Evolutionary conservation across 2,113 vertebrate species (phyloP).

Genomic region (Alces alces): DNA sequence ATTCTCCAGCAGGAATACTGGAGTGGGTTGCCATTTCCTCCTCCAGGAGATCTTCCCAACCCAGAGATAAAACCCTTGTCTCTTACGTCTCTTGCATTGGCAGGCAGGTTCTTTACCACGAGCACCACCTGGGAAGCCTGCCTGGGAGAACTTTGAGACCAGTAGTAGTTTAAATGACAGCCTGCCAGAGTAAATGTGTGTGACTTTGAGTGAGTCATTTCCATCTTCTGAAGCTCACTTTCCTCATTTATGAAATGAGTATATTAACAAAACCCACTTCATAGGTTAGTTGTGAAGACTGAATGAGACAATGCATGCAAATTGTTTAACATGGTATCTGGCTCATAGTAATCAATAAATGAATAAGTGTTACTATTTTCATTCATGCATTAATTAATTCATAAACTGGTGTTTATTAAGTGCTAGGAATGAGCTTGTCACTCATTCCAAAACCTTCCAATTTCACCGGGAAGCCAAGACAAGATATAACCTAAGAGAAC

Average conservation of each 20-base stretch:
- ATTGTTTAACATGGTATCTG: background rate
- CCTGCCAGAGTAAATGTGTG: background rate
- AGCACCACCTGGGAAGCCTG: background rate
- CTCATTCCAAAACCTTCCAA: conserved; percentile 18
- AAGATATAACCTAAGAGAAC: background rate
- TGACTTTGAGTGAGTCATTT: background rate
- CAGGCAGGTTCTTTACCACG: background rate
- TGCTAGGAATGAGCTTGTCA: background rate
- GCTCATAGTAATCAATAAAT: background rate
- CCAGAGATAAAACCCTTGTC: background rate
- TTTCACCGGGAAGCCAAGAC: background rate
- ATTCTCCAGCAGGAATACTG: background rate
- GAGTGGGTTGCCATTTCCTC: background rate
- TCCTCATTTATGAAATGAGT: background rate
- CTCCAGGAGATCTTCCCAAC: background rate
- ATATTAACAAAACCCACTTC: conserved; percentile 16
- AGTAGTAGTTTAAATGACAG: background rate
- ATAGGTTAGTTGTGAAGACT: background rate
- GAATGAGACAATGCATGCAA: background rate
- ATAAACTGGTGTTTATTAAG: background rate
- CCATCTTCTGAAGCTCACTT: background rate
- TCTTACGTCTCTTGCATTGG: background rate
- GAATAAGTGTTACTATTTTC: background rate
- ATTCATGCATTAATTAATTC: background rate
- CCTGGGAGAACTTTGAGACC: background rate